Base-by-base conservation (phyloP, 2,113 vertebrate species). In the Anarhynchus alexandrinus region DNA sequence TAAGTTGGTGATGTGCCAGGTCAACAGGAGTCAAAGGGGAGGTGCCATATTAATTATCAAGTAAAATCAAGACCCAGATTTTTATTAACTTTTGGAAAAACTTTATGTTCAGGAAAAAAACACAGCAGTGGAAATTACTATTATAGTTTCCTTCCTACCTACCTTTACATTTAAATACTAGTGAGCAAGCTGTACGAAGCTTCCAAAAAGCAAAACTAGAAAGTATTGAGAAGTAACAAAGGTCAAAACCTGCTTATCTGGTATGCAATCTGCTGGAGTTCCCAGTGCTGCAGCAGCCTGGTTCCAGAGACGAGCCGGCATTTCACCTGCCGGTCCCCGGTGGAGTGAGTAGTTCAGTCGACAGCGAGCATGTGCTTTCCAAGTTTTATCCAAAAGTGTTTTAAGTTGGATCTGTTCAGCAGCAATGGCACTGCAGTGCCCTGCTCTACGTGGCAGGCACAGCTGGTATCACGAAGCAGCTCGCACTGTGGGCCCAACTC, bases 381-480 rank as follows among this genome's bases (percentile, higher is more conserved):
- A 5, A 21, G n/a, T 51, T 59, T 38, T n/a, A n/a, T 22, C 52
- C 0, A 0, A 18, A 38, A 38, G 29, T 1, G 5, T n/a, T 52
- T 47, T 42, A 32, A 36, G 10, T 16, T 38, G 73, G 36, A 21
- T 38, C 12, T 14, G 32, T 17, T 29, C 23, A 12, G 17, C 29
- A 54, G 54, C 23, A 12, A 12, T 1, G 0, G 52, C 52, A 13
- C 40, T 19, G 29, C 15, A 10, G 38, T 5, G 38, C 38, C 29
- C 74, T n/a, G 9, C 6, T 30, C 5, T 15, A 6, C 20, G 6
- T 1, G 5, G 34, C 15, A 20, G 42, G 13, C 19, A 5, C 12
- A 26, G 51, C 43, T 19, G 45, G 26, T 14, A 5, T 19, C 32
- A n/a, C 0, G 1, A 30, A n/a, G 57, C 47, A 18, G 20, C 61